Evolutionary conservation across 2,888 invertebrate genomes (phyloP).

Genomic region (Parnassius mnemosyne): DNA sequence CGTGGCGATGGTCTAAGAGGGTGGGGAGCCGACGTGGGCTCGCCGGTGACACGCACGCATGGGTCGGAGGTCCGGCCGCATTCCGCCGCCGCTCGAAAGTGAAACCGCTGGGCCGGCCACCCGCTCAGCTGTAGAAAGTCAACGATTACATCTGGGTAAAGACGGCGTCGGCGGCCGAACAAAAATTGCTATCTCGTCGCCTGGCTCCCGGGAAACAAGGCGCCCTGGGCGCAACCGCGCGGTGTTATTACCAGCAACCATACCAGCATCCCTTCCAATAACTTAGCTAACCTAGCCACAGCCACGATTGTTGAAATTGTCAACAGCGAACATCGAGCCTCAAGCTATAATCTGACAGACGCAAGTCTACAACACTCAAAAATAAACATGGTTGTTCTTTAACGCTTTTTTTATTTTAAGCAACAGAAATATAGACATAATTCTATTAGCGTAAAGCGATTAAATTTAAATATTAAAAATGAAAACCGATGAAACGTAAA

Average conservation of each 20-base stretch:
- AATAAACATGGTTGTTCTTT: too few species aligned
- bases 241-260: slow-evolving; percentile 42
- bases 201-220: slow-evolving; percentile 67
- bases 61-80: slow-evolving; percentile 79
- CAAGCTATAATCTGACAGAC: slow-evolving; percentile 43
- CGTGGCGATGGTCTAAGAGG: slow-evolving; percentile 25
- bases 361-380: too few species aligned
- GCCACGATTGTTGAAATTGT: slow-evolving; percentile 40
- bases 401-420: too few species aligned
- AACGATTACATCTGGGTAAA: slow-evolving; percentile 64
- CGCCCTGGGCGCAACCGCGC: slow-evolving; percentile 59
- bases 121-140: slow-evolving; percentile 77
- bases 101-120: slow-evolving; percentile 66
- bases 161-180: slow-evolving; percentile 62
- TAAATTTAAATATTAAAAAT: too few species aligned
- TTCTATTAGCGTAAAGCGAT: too few species aligned
- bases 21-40: slow-evolving; percentile 22
- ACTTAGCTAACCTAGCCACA: slow-evolving; percentile 42
- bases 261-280: slow-evolving; percentile 62
- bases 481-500: too few species aligned
- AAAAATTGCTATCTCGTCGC: slow-evolving; percentile 69
- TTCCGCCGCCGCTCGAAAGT: slow-evolving; percentile 76
- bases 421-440: too few species aligned
- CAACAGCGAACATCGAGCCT: slow-evolving; percentile 43
- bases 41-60: slow-evolving; percentile 40